A percentile compares a stretch with the other conserved stretches of the same genome.
These are phyloP conservation scores for Dorcus hopei DNA, from an alignment of 2,888 invertebrate genomes.

Conservation along the genomic window DNA sequence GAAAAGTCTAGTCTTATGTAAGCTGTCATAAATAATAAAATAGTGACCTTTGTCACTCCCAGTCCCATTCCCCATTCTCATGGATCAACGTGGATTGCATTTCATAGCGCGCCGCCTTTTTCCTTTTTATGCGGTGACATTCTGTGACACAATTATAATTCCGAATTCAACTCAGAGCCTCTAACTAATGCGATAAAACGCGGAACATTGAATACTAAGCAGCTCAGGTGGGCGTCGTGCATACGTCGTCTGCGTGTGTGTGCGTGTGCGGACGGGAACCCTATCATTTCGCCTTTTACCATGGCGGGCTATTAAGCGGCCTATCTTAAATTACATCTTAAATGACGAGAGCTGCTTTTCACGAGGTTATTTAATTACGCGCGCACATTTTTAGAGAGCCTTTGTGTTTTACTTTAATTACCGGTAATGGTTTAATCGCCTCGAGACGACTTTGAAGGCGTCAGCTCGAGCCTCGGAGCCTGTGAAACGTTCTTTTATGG, in stretches of 20 bases:
- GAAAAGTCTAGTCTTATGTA: no score
- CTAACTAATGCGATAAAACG: slow-evolving; percentile 14
- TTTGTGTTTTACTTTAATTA: background rate
- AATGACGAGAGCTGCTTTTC: background rate
- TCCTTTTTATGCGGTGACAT: background rate
- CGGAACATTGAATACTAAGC: slow-evolving; percentile 13
- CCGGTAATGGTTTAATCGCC: no score
- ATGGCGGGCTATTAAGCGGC: no score
- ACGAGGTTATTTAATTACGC: background rate
- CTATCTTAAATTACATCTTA: background rate
- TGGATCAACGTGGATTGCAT: background rate
- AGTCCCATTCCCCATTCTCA: background rate
- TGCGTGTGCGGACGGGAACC: background rate
- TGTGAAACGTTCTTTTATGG: no score
- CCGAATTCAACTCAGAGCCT: slow-evolving; percentile 1
- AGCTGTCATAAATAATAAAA: no score
- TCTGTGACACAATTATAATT: slow-evolving; percentile 2
- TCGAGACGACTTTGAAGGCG: no score
- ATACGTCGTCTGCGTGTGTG: slow-evolving; percentile 1
- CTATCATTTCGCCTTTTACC: no score
- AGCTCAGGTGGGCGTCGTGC: slow-evolving; percentile 10
- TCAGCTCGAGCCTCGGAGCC: no score
- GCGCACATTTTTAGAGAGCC: background rate
- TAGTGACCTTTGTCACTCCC: background rate
- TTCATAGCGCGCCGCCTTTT: background rate